phyloP scores from a whole-genome alignment of 2,888 invertebrate genomes.

The Stegophylla sp. region DNA sequence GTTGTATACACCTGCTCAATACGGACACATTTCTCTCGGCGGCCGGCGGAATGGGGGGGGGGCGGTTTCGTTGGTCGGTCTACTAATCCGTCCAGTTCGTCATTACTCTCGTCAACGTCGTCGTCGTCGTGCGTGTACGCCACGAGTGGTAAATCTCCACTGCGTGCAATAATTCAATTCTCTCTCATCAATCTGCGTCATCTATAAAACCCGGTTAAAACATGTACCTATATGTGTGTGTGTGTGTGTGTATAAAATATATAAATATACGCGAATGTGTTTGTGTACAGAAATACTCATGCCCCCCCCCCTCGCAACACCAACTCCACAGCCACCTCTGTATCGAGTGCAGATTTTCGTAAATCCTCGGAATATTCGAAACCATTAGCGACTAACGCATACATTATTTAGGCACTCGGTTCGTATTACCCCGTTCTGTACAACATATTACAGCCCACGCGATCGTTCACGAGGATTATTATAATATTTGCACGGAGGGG shows the following conservation, averaged over 20 bases:
- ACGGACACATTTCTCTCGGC: too few species aligned
- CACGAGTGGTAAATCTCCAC: neutral
- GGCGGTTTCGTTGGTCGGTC: neutral
- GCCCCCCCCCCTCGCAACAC: neutral
- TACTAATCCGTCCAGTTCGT: slow-evolving; percentile 7
- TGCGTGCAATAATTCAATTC: slow-evolving; percentile 8
- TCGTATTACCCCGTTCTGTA: neutral
- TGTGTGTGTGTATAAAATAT: too few species aligned
- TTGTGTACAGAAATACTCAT: too few species aligned
- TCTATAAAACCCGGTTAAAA: slow-evolving; percentile 3
- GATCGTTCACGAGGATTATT: neutral
- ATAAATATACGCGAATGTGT: neutral
- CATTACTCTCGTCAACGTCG: neutral
- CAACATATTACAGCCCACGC: too few species aligned
- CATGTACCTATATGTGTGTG: neutral
- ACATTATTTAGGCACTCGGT: neutral
- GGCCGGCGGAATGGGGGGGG: too few species aligned
- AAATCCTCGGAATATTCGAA: slow-evolving; percentile 6
- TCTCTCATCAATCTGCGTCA: slow-evolving; percentile 18
- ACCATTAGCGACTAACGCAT: neutral
- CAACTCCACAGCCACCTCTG: neutral
- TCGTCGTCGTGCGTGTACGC: neutral
- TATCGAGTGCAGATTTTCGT: neutral
- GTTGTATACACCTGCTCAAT: too few species aligned
- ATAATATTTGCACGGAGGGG: too few species aligned